These are phyloP conservation scores for Paraescarpia echinospica DNA, from an alignment of 1,140 invertebrate species.

Conservation along the genomic window DNA sequence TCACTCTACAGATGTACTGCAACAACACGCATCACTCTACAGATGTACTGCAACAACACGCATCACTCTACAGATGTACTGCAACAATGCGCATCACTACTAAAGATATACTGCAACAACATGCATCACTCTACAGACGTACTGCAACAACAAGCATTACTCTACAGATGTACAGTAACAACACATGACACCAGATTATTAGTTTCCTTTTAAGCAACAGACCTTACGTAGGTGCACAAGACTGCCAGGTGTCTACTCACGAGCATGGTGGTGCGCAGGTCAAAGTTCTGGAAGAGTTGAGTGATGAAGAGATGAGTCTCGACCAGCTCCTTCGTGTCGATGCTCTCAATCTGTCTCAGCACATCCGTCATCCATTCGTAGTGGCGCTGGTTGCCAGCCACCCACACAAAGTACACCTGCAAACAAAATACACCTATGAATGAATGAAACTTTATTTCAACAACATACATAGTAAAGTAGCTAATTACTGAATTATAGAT, in stretches of 20 bases:
- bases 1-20: background rate
- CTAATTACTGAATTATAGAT: too few species aligned
- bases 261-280: slow-evolving; percentile 97
- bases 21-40: too few species aligned
- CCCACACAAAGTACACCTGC: slow-evolving; percentile 98
- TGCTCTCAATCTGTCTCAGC: slow-evolving; percentile 92
- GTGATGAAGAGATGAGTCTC: slow-evolving; percentile 99
- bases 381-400: slow-evolving; percentile 97
- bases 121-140: background rate
- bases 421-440: slow-evolving; percentile 37
- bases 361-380: slow-evolving; percentile 99
- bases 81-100: slow-evolving; percentile 55
- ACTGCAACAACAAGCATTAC: background rate
- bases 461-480: background rate
- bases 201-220: background rate
- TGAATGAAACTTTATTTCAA: background rate
- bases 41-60: too few species aligned
- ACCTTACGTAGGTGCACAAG: background rate
- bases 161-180: background rate
- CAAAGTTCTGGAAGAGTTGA: slow-evolving; percentile 99
- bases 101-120: background rate
- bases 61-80: slow-evolving; percentile 85
- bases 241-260: slow-evolving; percentile 66
- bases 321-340: slow-evolving; percentile 93
- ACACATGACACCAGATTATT: background rate